These are phyloP conservation scores for Poeciliopsis prolifica DNA, from an alignment of 2,113 vertebrate species.

Conservation along the genomic window DNA sequence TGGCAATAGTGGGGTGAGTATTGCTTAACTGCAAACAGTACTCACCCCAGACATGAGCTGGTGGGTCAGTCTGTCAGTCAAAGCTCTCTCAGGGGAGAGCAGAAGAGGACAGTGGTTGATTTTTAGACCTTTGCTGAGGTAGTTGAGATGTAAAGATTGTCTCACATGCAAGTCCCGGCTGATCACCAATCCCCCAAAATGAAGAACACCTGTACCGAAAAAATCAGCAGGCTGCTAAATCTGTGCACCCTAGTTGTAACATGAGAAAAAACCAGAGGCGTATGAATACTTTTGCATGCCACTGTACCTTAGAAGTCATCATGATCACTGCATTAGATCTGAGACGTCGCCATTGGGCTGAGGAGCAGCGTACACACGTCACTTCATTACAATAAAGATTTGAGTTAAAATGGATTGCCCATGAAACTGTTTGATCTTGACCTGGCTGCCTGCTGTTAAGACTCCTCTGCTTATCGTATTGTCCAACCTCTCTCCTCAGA, in stretches of 20 bases:
- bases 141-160: too few species aligned
- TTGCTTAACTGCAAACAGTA: too few species aligned
- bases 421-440: constrained; percentile 73
- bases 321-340: constrained; percentile 56
- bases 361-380: constrained; percentile 31
- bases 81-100: too few species aligned
- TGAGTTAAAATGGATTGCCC: constrained; percentile 58
- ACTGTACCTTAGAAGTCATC: not conserved
- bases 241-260: not conserved
- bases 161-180: too few species aligned
- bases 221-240: too few species aligned
- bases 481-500: constrained; percentile 13
- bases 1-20: too few species aligned
- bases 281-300: not conserved
- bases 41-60: too few species aligned
- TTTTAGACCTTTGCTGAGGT: too few species aligned
- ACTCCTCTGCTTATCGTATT: constrained; percentile 53
- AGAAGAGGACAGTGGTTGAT: too few species aligned
- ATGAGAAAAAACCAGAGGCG: not conserved
- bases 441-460: constrained; percentile 58
- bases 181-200: too few species aligned
- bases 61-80: too few species aligned
- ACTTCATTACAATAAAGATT: constrained; percentile 58
- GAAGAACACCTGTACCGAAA: too few species aligned
- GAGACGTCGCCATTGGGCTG: constrained; percentile 42